Base-by-base conservation (phyloP, 2,113 vertebrate genomes). In the Chloroceryle aenea region DNA sequence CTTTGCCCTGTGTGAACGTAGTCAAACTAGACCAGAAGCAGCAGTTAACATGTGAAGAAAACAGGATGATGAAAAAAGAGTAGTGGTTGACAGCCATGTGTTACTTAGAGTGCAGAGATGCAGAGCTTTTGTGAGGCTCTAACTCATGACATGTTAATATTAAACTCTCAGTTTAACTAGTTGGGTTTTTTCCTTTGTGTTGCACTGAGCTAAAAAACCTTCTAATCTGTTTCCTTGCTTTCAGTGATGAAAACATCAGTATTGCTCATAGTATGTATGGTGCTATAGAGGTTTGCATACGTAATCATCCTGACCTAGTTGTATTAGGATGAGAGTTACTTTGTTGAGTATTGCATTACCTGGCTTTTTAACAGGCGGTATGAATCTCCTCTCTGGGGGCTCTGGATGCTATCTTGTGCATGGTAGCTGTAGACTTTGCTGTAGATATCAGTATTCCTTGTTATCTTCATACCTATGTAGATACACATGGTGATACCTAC, bases 401-500 rank as follows among this genome's bases (percentile, higher is more conserved):
- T 77, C 58, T 55, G 32, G 38, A 8, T 73, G 29, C 21, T 68
- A 0, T 50, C 25, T 61, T 77, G 21, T 20, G 9, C 34, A 9
- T 42, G 3, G 34, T 55, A 50, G 14, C 48, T 87, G 22, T 61
- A 61, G 15, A 12, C 45, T 77, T 66, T 13, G 9, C 11, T 23
- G 15, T 20, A 55, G 36, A 16, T 48, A 59, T 2, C 22, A 36
- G 23, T 58, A 1, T 67, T 72, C 16, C 17, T 58, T 85, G 9
- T 10, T 81, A 22, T 42, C 5, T 38, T 4, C 23, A 1, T 50
- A 17, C 7, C 4, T 27, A 30, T 6, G 8, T 21, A 45, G 8
- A 43, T 22, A 29, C 0, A 11, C 2, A 2, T 30, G 26, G 67
- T 63, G 53, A 34, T 86, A n/a, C n/a, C n/a, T n/a, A n/a, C n/a